Evolutionary conservation across 2,797 vertebrate species (phyloP), one percentile per base, ranked within the genome.

Genomic region (Chelon auratus): DNA sequence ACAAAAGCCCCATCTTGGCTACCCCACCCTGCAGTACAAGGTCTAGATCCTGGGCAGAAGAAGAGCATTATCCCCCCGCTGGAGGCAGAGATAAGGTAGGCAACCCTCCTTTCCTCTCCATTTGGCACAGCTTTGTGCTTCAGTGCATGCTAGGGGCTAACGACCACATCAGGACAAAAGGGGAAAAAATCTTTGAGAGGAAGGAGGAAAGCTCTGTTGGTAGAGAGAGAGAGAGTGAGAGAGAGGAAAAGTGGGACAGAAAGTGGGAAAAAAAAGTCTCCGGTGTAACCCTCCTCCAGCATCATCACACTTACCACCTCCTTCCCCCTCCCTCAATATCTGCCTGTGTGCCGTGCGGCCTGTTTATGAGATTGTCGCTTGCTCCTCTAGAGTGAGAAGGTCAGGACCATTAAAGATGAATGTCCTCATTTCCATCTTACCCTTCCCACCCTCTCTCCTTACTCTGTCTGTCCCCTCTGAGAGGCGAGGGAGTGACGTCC

Each of bases 331-430:
- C 67, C 64, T 74, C 62, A 69, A 64, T 65, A 63, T 77, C 70
- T 65, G 48, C 59, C 68, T 71, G 43, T 62, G 45, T 69, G 76
- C 82, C 67, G 64, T 26, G 68, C 5, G 54, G 37, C 50, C 78
- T 72, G 71, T 87, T 92, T 88, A 89, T 89, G 82, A 88, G 84
- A 89, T 80, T 80, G 75, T 58, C 82, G 84, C 68, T 65, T 55
- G 48, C 77, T 78, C 78, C 82, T 84, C 84, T 86, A 37, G 51
- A 83, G 69, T 78, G 76, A 87, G 84, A 86, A 88, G 83, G 88
- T 89, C 84, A 78, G 66, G 67, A 89, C 90, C 90, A 92, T 94
- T 93, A 93, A 91, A 90, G 86, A 93, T 92, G 87, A 92, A 93
- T 91, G 90, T 76, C 81, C 72, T 86, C 69, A 78, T 86, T 84